Conservation (phyloP, 2,113 vertebrate species). For the Brevimyrus niger region DNA sequence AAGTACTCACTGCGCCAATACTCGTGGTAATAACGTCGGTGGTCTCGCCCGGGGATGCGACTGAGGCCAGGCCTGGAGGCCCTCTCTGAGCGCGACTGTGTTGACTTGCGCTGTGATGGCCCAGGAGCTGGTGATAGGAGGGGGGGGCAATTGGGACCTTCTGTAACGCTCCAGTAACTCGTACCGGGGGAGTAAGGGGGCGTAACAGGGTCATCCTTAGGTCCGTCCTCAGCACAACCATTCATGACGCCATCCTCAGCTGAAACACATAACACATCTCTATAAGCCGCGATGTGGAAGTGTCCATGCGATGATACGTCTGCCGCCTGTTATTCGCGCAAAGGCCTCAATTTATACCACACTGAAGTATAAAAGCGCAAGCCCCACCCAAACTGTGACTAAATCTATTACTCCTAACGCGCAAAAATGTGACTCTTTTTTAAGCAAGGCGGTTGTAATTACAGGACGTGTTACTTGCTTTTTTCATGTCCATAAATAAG, state of each 20-base stretch:
- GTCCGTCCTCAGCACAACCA: constrained; percentile 44
- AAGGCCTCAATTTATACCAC: neutral
- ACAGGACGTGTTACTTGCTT: neutral
- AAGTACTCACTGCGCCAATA: constrained; percentile 88
- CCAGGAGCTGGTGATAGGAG: constrained; percentile 55
- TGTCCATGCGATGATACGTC: neutral
- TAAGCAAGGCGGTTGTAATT: neutral
- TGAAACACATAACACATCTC: constrained; percentile 11
- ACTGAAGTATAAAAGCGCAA: neutral
- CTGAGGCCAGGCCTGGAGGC: constrained; percentile 74
- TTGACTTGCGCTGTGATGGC: constrained; percentile 54
- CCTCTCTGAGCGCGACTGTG: constrained; percentile 61
- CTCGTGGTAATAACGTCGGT: constrained; percentile 89
- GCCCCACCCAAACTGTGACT: neutral
- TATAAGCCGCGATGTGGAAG: neutral
- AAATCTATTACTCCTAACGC: neutral
- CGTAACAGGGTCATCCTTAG: constrained; percentile 22
- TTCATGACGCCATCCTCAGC: constrained; percentile 49
- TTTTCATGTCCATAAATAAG: neutral
- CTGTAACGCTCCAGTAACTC: constrained; percentile 66
- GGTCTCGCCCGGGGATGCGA: constrained; percentile 77
- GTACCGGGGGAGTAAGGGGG: constrained; percentile 54
- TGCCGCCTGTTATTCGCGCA: neutral
- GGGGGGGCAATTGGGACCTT: constrained; percentile 51
- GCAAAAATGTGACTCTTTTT: neutral